These are phyloP conservation scores for Palythoa caribaeorum DNA, from an alignment of 92 coral and sea anemone species.

Conservation along the genomic window DNA sequence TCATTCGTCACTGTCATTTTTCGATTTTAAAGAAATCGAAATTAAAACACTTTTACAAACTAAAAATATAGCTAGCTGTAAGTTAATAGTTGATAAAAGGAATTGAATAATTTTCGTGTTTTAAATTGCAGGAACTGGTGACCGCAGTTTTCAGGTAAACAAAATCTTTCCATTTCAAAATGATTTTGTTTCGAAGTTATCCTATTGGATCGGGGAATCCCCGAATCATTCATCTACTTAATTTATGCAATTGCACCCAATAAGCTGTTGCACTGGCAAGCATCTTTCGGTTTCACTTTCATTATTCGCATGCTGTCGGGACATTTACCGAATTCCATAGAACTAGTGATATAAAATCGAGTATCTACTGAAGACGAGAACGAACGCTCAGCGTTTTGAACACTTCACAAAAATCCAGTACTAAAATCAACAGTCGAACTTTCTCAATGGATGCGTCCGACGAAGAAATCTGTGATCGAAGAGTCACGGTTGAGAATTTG, in stretches of 20 bases:
- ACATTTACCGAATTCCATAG: background rate
- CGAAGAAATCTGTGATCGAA: background rate
- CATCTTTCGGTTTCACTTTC: background rate
- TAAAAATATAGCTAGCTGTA: too few relatives aligned
- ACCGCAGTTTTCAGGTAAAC: too few relatives aligned
- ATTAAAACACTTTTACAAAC: too few relatives aligned
- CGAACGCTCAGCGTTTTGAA: background rate
- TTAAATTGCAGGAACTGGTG: too few relatives aligned
- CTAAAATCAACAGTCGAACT: too few relatives aligned
- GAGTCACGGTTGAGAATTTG: conserved; percentile 21
- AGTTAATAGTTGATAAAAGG: too few relatives aligned
- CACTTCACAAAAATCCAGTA: too few relatives aligned
- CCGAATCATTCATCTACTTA: background rate
- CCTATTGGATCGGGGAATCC: background rate
- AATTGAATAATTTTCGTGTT: too few relatives aligned
- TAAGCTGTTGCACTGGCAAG: background rate
- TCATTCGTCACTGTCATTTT: too few relatives aligned
- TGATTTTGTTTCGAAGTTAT: too few relatives aligned
- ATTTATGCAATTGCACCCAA: background rate
- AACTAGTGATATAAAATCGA: background rate
- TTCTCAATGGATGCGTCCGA: background rate
- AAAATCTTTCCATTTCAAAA: too few relatives aligned
- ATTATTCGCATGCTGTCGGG: background rate
- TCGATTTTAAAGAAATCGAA: too few relatives aligned
- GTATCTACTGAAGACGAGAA: background rate